Evolutionary conservation across 2,113 vertebrate species (phyloP).

Genomic region (Platycercus adscitus): DNA sequence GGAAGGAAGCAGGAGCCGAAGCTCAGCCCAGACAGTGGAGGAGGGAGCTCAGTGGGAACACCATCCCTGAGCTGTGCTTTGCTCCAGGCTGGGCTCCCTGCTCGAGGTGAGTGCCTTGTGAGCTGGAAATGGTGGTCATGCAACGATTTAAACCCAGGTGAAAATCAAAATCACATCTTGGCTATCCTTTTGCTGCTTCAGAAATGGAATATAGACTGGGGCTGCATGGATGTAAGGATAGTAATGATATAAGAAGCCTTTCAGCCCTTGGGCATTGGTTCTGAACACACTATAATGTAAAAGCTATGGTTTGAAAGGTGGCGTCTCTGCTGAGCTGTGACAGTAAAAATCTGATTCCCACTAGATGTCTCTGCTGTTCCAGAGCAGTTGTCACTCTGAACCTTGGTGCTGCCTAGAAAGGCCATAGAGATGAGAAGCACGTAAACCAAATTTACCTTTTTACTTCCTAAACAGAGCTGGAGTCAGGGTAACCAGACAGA

Average conservation of each 20-base stretch:
- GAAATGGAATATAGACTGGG: neutral
- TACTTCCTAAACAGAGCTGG: neutral
- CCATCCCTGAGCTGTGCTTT: neutral
- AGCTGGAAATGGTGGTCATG: neutral
- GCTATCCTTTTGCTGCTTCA: neutral
- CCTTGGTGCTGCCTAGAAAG: neutral
- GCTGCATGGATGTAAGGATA: neutral
- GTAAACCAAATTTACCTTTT: no score
- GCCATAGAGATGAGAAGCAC: neutral
- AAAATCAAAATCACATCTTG: neutral
- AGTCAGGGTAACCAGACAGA: neutral
- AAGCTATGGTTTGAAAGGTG: neutral
- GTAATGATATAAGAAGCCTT: neutral
- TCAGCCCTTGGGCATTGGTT: neutral
- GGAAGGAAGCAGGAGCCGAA: neutral
- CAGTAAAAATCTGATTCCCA: neutral
- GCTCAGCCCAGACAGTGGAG: neutral
- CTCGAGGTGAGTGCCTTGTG: accelerated
- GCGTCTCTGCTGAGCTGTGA: neutral
- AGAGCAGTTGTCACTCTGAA: neutral
- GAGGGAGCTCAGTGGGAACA: neutral
- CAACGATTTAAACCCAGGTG: neutral
- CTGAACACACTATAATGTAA: accelerated
- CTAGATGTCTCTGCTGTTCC: neutral
- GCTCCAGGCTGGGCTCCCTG: neutral